Evolutionary conservation across 1,140 invertebrate genomes (phyloP), one percentile per base, ranked within the genome.

Genomic region (Camponotus floridanus): DNA sequence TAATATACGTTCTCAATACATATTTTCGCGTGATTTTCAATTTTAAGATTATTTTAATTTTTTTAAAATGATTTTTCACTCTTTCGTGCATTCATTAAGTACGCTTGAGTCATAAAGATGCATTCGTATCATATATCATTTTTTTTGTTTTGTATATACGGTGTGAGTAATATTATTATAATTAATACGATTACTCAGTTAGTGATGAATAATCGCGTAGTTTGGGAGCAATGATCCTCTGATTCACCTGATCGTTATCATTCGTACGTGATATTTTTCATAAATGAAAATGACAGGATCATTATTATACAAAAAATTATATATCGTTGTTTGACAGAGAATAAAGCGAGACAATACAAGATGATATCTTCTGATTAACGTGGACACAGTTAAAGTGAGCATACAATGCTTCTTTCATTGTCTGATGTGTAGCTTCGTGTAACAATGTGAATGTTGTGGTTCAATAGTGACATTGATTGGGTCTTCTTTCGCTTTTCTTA

Each of bases 401-500:
- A 61, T 15, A 18, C 39, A 62, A 11, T 31, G 68, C 73, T 26
- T 61, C 68, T 61, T 73, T 73, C 57, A 73, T n/a, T 36, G n/a
- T 62, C 55, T 73, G 57, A 81, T 61, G 26, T 62, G 55, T 33
- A 74, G 55, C 13, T 21, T 67, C 9, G 13, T 73, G n/a, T 62
- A 62, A 61, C 39, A 83, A 36, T 83, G 42, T 18, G 11, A 71
- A 15, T 39, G 55, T 61, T 73, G 55, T 83, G 68, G 39, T 83
- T 83, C 79, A 83, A 74, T 74, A 55, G 39, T 73, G 55, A 83
- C 68, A 83, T 74, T 83, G 79, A 83, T 83, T n/a, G 39, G 26
- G 36, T 83, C 79, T 59, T 83, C 55, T 21, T 26, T 70, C 48
- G 31, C n/a, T 55, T 68, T 42, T 67, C 13, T 67, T 21, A 68